Evolutionary conservation across 1,140 invertebrate species (phyloP), one percentile per base, ranked within the genome.

Genomic region (Psix sp.): DNA sequence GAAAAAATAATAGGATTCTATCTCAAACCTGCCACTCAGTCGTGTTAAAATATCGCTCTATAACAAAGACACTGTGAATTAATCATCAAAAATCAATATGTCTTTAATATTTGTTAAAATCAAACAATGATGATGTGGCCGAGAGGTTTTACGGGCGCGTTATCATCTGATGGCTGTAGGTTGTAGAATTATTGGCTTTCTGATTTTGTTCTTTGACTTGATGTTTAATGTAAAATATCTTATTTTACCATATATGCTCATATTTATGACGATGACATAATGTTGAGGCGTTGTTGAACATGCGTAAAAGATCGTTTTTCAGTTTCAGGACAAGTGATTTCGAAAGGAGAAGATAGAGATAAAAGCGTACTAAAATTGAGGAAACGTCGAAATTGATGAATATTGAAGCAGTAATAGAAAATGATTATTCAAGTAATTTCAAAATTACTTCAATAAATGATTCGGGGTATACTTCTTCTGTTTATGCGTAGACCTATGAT

Each of bases 181-280:
- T 35, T 20, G 51, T 59, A 5, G 20, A 52, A 59, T 65, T 63
- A 74, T 68, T 43, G 43, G 51, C 51, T 26, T 35, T 52, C 39
- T 11, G 39, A 39, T 73, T 63, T 52, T 42, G 29, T 60, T 59
- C 5, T 26, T 40, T 48, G 18, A 45, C 48, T 56, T 42, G 9
- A 43, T 68, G 40, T 65, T 66, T 60, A 38, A 52, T 40, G 33
- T 73, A 24, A 51, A 14, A 40, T 48, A 39, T 54, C 15, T 42
- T 36, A 10, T 46, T n/a, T n/a, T n/a, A n/a, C n/a, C n/a, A n/a
- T n/a, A n/a, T n/a, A n/a, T n/a, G 38, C 2, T 35, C 65, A 75
- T 75, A 54, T 75, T 75, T 75, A 75, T 17, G 54, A 70, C 63
- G 46, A 59, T 75, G 73, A 75, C 73, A 75, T 60, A 75, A 62